These are phyloP conservation scores for Podarcis muralis DNA, from an alignment of 2,113 vertebrate genomes.

Conservation along the genomic window DNA sequence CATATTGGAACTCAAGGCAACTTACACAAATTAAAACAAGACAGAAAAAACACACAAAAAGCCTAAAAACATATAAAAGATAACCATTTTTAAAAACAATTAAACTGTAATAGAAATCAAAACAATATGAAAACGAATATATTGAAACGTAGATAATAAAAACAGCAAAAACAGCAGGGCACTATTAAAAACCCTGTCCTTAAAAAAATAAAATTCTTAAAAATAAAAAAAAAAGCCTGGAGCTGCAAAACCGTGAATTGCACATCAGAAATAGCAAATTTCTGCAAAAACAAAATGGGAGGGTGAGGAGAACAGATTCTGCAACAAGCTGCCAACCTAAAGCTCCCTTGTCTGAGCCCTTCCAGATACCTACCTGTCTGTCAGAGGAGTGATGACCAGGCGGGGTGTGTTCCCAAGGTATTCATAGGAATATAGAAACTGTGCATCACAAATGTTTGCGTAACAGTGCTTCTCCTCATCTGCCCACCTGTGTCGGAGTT, in stretches of 20 bases:
- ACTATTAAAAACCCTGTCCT: too few species aligned
- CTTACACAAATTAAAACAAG: too few species aligned
- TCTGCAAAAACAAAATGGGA: background rate
- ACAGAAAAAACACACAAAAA: too few species aligned
- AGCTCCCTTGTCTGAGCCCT: background rate
- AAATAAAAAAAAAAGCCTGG: background rate
- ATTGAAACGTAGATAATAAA: background rate
- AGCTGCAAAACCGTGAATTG: background rate
- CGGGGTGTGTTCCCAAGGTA: slow-evolving; percentile 96
- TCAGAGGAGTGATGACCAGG: slow-evolving; percentile 95
- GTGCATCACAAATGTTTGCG: slow-evolving; percentile 94
- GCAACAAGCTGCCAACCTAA: background rate
- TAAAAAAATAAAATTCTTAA: too few species aligned
- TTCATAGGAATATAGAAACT: slow-evolving; percentile 93
- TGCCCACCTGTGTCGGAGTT: slow-evolving; percentile 91
- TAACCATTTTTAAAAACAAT: too few species aligned
- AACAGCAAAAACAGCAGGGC: background rate
- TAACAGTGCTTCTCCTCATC: slow-evolving; percentile 90
- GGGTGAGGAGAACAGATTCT: background rate
- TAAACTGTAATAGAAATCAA: too few species aligned
- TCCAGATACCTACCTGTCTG: slow-evolving; percentile 83
- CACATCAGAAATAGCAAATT: background rate
- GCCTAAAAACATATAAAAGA: too few species aligned
- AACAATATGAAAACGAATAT: too few species aligned
- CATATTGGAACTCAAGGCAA: too few species aligned